Percentiles rank a stretch among this genome's conserved stretches.
phyloP scores from a whole-genome alignment of 2,888 invertebrate species.

The Lithophane semibrunnea region DNA sequence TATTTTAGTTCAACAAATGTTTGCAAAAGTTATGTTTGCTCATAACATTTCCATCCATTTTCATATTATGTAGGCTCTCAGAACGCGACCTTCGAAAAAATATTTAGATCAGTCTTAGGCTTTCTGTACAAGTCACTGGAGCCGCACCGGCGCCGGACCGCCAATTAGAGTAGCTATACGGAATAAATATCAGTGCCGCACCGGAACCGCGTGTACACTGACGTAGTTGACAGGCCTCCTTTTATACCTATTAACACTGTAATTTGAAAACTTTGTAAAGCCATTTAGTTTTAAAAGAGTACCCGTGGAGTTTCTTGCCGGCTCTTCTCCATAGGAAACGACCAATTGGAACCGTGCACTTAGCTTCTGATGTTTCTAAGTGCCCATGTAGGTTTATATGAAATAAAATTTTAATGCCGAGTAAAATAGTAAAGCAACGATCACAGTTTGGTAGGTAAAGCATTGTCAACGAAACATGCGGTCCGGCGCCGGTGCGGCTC shows the following conservation, averaged over 20 bases:
- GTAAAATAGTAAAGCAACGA: no score
- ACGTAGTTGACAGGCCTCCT: no score
- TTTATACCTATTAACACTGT: not conserved
- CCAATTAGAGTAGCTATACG: no score
- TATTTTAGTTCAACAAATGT: constrained; percentile 32
- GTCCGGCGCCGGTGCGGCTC: no score
- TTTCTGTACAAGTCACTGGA: no score
- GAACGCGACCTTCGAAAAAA: constrained; percentile 38
- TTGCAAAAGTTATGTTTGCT: constrained; percentile 23
- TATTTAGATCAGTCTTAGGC: constrained; percentile 33
- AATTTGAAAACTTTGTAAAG: not conserved
- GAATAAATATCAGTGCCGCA: no score
- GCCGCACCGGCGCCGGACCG: no score
- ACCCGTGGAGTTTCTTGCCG: not conserved
- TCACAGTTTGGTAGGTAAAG: no score
- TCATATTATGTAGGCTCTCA: constrained; percentile 7
- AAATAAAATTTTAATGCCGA: not conserved
- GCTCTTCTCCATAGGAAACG: not conserved
- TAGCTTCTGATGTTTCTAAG: not conserved
- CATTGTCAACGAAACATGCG: no score
- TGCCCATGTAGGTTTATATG: not conserved
- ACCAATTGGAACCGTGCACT: not conserved
- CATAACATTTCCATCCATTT: constrained; percentile 28
- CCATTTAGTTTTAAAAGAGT: not conserved
- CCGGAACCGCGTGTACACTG: no score